Percentiles rank a stretch among this genome's conserved stretches.
phyloP scores from a whole-genome alignment of 1,140 invertebrate species.

The Metaphire vulgaris region DNA sequence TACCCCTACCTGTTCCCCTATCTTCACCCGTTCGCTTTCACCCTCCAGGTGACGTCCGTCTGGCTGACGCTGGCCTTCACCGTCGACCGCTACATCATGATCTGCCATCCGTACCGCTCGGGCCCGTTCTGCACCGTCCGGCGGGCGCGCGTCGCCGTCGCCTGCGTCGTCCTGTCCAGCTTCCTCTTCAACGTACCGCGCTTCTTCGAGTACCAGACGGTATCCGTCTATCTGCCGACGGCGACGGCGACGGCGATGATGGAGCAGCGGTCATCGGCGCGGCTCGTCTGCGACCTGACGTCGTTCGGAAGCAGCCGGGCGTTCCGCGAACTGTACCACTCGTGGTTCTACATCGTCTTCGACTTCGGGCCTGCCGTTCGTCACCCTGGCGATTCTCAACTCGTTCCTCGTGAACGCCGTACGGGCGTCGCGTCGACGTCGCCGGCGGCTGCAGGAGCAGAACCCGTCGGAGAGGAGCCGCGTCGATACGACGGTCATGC shows the following conservation, averaged over 20 bases:
- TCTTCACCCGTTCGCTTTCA: constrained; percentile 44
- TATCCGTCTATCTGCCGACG: neutral
- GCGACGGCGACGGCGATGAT: constrained; percentile 21
- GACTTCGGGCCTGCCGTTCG: constrained; percentile 48
- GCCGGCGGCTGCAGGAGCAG: constrained; percentile 39
- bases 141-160: constrained; percentile 41
- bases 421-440: constrained; percentile 40
- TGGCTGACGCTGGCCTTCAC: constrained; percentile 52
- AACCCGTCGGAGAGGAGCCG: constrained; percentile 45
- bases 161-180: constrained; percentile 37
- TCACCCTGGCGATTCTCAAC: constrained; percentile 46
- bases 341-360: constrained; percentile 47
- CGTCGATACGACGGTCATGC: constrained; percentile 52
- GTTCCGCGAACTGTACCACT: constrained; percentile 46
- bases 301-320: constrained; percentile 38
- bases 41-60: constrained; percentile 47
- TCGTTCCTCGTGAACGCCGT: constrained; percentile 49
- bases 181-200: constrained; percentile 45
- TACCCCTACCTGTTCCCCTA: constrained; percentile 45
- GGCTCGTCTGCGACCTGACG: constrained; percentile 37
- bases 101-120: constrained; percentile 51
- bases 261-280: neutral
- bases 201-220: constrained; percentile 47
- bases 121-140: constrained; percentile 43
- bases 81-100: constrained; percentile 52